Base-by-base conservation (phyloP, 2,797 vertebrate genomes). In the Botia almorhae region DNA sequence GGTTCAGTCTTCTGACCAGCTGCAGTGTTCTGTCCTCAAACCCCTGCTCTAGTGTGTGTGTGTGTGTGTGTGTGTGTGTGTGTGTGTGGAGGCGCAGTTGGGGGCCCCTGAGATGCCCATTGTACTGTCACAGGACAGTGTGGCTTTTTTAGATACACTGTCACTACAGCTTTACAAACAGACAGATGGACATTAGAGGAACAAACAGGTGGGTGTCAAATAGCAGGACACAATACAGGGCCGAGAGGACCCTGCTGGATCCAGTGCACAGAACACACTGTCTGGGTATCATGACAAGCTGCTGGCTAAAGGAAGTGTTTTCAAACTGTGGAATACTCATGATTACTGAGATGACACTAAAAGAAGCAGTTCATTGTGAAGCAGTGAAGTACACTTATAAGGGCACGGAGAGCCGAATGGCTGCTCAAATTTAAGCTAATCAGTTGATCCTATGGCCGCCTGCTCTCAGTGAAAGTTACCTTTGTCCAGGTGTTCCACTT, bases 201-300 rank as follows among this genome's bases (percentile, higher is more conserved):
- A 60, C 29, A 36, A 75, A 83, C 82, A 83, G 84, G 83, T 85
- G 82, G 81, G 82, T 84, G 82, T 82, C 83, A 83, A 82, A 83
- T 83, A 76, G 78, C 82, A 82, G 76, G 68, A 81, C 53, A 76
- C 78, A 83, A 79, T 76, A 60, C 70, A 68, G 76, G 23, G 23
- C 23, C 23, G 23, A 43, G 68, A 56, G 58, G 33, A 21, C 46
- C 14, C 7, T 46, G 72, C 33, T 60, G 29, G 13, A 39, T 64
- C 29, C 51, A 70, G 23, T 33, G 16, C 14, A 68, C 4, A 43
- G 33, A 55, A 33, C 11, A 64, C 53, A 43, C 6, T 23, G 58
- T 61, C 58, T 6, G 58, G 23, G 58, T 5, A 14, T 58, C 10
- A n/a, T 11, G 11, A 60, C 26, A 14, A 61, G 55, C 6, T 19